These are phyloP conservation scores for Cotesia congregata DNA, from an alignment of 2,888 invertebrate genomes.

Conservation along the genomic window DNA sequence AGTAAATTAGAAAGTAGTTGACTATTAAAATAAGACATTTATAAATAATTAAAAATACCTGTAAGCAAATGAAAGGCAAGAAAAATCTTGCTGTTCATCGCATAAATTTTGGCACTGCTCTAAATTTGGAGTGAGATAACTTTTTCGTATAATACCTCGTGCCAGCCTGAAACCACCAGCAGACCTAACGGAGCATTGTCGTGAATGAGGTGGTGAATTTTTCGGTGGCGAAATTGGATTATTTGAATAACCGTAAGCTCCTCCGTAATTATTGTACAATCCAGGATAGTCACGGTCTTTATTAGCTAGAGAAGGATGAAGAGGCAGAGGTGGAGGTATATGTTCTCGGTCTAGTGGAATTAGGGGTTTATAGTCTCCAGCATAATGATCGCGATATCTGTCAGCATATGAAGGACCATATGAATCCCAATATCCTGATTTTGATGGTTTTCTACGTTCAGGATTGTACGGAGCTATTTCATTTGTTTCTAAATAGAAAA, in stretches of 20 bases:
- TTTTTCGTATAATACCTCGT: constrained; percentile 78
- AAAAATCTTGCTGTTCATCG: constrained; percentile 79
- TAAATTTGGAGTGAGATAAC: constrained; percentile 77
- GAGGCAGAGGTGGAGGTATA: constrained; percentile 6
- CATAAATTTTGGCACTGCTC: constrained; percentile 85
- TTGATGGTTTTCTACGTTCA: constrained; percentile 63
- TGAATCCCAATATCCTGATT: constrained; percentile 12
- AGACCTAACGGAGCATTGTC: constrained; percentile 83
- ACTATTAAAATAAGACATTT: no score
- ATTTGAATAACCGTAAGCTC: constrained; percentile 59
- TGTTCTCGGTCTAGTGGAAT: constrained; percentile 6
- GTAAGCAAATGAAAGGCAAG: constrained; percentile 84
- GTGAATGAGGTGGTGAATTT: constrained; percentile 4
- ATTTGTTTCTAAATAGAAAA: constrained; percentile 45
- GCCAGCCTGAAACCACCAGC: constrained; percentile 83
- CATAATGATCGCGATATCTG: constrained; percentile 20
- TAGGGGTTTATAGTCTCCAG: constrained; percentile 22
- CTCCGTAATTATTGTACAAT: constrained; percentile 72
- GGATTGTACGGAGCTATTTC: constrained; percentile 72
- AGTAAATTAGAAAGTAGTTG: background rate
- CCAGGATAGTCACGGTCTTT: constrained; percentile 69
- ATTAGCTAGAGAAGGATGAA: background rate
- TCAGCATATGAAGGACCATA: constrained; percentile 37
- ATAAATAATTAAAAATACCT: constrained; percentile 71
- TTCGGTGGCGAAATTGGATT: constrained; percentile 23